Evolutionary conservation across 2,797 vertebrate genomes (phyloP), one percentile per base, ranked within the genome.

Genomic region (Acanthis flammea): DNA sequence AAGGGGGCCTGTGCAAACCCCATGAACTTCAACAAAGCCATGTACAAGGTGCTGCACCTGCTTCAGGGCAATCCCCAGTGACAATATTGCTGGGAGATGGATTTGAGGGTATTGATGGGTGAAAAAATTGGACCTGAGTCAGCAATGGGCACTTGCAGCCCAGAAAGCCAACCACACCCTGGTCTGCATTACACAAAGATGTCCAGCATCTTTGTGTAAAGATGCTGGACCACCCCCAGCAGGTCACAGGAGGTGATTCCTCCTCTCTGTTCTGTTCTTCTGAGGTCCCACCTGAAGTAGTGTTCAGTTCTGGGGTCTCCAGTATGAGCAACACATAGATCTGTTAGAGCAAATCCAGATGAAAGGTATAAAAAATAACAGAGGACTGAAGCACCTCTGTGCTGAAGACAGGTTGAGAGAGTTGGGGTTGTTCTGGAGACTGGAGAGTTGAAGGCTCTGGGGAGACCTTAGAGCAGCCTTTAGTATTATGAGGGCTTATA

Each of bases 1-100:
- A 7, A 53, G 1, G 5, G 6, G 19, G 21, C 7, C 19, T 0
- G 0, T 58, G 58, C 1, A 8, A 72, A 5, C 4, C 2, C 51
- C 27, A 14, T 33, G 18, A 37, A 41, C 10, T 41, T 45, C 17
- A 60, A 23, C n/a, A 54, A 42, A 37, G 27, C 27, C 44, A 57
- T 31, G 21, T 33, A 12, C 31, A 78, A 88, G 10, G 24, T 55
- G 24, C 28, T 42, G 12, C 24, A 47, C 7, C 5, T 25, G 16
- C 21, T 13, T 39, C 19, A 33, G 47, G 14, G 19, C 8, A 84
- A 53, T n/a, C 6, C 9, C 13, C 39, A 41, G 18, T 14, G 68
- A 45, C 27, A 63, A 3, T 22, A 57, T 17, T 10, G 28, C 2
- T 76, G 19, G 4, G 7, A 39, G 19, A 37, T 19, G 39, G 58